phyloP scores from a whole-genome alignment of 2,797 vertebrate genomes.

The Ciconia nigra region DNA sequence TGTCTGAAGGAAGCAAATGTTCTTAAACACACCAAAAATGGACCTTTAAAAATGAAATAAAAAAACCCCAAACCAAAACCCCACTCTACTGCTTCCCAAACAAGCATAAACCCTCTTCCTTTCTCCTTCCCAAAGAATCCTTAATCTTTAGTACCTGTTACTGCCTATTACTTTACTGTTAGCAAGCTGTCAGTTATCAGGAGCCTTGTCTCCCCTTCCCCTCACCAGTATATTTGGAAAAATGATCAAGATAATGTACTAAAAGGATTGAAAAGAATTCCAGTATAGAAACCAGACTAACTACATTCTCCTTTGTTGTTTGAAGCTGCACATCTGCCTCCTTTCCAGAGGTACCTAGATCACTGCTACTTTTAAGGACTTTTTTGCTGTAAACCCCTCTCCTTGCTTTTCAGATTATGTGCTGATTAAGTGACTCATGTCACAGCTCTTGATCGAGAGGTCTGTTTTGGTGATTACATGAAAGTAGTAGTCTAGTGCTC shows the following conservation, averaged over 20 bases:
- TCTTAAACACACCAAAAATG: neutral
- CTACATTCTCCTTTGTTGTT: neutral
- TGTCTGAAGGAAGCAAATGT: neutral
- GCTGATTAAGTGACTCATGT: neutral
- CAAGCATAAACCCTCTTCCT: neutral
- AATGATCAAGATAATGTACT: neutral
- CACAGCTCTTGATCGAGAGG: neutral
- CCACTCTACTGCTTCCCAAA: neutral
- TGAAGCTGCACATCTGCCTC: neutral
- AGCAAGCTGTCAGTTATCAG: neutral
- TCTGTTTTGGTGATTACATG: neutral
- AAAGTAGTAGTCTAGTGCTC: neutral
- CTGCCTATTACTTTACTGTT: neutral
- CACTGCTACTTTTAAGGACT: neutral
- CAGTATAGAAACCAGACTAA: neutral
- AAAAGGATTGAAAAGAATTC: neutral
- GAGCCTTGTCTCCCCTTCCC: neutral
- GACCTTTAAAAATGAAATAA: neutral
- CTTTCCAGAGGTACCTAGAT: neutral
- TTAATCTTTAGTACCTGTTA: neutral
- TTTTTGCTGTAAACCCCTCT: neutral
- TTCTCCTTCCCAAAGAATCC: neutral
- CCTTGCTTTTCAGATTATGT: neutral
- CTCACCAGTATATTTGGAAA: neutral
- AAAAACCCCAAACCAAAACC: too few species aligned